A percentile compares a stretch with the other conserved stretches of the same genome.
Conservation (phyloP, 2,797 vertebrate species). For the Poeciliopsis presidionis region DNA sequence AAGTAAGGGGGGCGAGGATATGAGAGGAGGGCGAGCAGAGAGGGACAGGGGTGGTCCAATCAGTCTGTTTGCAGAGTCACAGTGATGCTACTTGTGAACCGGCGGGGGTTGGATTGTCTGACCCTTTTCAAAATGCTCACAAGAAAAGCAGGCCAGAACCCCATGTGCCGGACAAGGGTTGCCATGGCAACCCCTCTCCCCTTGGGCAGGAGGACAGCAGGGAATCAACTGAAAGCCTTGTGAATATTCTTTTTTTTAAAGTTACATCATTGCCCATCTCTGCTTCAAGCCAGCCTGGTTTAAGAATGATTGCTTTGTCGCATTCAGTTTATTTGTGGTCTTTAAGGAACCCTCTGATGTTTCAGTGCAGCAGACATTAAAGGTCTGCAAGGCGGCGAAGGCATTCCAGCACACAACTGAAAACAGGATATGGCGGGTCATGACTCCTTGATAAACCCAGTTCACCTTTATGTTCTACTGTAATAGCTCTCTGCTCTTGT, state of each 20-base stretch:
- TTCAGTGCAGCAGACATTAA: conserved; percentile 2
- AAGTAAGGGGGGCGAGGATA: conserved; percentile 13
- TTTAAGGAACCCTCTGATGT: conserved; percentile 5
- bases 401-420: conserved; percentile 46
- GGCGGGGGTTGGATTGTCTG: conserved; percentile 47
- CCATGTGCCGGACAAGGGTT: conserved; percentile 59
- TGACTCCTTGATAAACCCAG: conserved; percentile 31
- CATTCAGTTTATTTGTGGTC: background rate
- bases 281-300: conserved; percentile 20
- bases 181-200: conserved; percentile 64
- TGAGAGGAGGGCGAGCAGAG: conserved; percentile 39
- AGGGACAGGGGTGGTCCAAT: conserved; percentile 58
- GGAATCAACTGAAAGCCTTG: conserved; percentile 66
- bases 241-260: conserved; percentile 4
- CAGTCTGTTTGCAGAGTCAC: conserved; percentile 41
- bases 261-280: background rate
- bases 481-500: conserved; percentile 14
- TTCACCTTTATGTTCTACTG: conserved; percentile 29
- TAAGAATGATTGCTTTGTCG: background rate
- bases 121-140: conserved; percentile 66
- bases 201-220: conserved; percentile 57
- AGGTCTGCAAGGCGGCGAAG: conserved; percentile 26
- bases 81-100: conserved; percentile 47
- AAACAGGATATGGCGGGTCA: conserved; percentile 52
- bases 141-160: conserved; percentile 74